Percentiles rank a stretch among this genome's conserved stretches.
Conservation (phyloP, 2,797 vertebrate species). For the Sebastes minor region DNA sequence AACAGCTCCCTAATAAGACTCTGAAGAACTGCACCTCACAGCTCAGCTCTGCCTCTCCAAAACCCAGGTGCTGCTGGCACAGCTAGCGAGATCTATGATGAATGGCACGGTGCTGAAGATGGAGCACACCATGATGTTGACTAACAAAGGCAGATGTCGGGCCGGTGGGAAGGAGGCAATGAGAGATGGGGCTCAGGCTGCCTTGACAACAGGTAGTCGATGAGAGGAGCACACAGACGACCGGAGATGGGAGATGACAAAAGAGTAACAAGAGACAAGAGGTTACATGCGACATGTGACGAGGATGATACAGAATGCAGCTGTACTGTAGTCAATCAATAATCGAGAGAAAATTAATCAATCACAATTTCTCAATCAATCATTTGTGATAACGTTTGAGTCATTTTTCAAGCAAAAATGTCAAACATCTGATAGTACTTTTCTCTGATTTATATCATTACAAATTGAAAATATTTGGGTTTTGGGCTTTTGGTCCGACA, state of each 20-base stretch:
- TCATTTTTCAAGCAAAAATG: neutral
- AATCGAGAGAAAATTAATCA: neutral
- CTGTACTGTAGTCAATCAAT: constrained; percentile 4
- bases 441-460: neutral
- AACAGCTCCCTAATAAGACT: constrained; percentile 62
- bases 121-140: constrained; percentile 69
- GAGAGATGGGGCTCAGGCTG: constrained; percentile 70
- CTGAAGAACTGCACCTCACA: constrained; percentile 60
- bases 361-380: neutral
- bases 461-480: neutral
- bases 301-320: constrained; percentile 35
- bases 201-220: constrained; percentile 67
- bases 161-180: constrained; percentile 67
- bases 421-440: neutral
- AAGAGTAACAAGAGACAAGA: constrained; percentile 56
- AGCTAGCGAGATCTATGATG: constrained; percentile 68
- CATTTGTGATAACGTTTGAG: neutral
- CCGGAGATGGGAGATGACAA: constrained; percentile 66
- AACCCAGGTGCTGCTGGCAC: constrained; percentile 64
- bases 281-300: constrained; percentile 58
- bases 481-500: neutral
- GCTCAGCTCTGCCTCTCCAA: constrained; percentile 54
- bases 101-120: constrained; percentile 57
- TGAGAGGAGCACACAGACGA: constrained; percentile 56
- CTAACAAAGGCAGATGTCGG: constrained; percentile 78